Evolutionary conservation across 2,113 vertebrate species (phyloP), one percentile per base, ranked within the genome.

Genomic region (Hippocampus barbouri): DNA sequence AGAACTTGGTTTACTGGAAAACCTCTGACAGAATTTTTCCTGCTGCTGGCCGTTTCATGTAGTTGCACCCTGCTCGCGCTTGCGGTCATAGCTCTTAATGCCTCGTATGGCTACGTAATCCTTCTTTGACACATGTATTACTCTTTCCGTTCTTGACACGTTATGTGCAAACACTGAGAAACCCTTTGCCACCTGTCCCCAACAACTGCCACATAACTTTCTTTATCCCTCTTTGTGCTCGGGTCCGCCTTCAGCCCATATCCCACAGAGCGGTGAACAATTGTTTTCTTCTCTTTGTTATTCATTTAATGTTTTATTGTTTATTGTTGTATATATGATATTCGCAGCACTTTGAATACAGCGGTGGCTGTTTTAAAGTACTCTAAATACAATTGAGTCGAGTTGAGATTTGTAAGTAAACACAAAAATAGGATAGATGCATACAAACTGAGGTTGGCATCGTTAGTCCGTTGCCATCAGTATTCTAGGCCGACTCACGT

Each of bases 1-100:
- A 70, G 66, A 79, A 66, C 79, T 80, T 80, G 40, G 45, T 79
- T 83, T 78, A 71, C 84, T 78, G 83, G 80, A 84, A 54, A 79
- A 75, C 64, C 82, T 81, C 75, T 72, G 71, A 80, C 82, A 65
- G 27, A 57, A 80, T 75, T 80, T 68, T 76, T 79, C 70, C 79
- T 76, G 70, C 69, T 76, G 73, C 73, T 57, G 73, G 34, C n/a
- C 30, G 78, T 86, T 87, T 90, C 76, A 89, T 87, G 84, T 85
- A 87, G 84, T 79, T 70, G 51, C 74, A 66, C 62, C 66, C 79
- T 5, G 59, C 63, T 64, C 74, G 63, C 40, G 25, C 51, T 41
- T 73, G 63, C 72, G 77, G 34, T 66, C n/a, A 9, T 43, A 73
- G n/a, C 77, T 27, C 76, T 83, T 62, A 79, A 73, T 71, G 72